Percentiles rank a stretch among this genome's conserved stretches.
These are phyloP conservation scores for Schizothorax lantsangensis DNA, from an alignment of 2,797 vertebrate genomes.

Conservation along the genomic window DNA sequence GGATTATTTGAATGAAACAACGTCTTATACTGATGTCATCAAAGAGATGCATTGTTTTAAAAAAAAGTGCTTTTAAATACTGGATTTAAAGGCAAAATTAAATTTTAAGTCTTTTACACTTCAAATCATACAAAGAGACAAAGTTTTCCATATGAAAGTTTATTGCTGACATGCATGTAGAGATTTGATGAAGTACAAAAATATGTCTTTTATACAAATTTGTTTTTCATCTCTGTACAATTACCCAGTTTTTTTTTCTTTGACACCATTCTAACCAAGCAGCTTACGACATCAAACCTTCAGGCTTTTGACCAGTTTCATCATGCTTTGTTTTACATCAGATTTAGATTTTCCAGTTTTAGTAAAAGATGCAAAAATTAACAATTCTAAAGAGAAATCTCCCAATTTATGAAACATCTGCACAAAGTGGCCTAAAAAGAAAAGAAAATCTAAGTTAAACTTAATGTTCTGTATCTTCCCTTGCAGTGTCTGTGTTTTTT, in stretches of 20 bases:
- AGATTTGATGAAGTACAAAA: constrained; percentile 97
- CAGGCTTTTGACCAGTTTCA: constrained; percentile 70
- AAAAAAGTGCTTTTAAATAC: not conserved
- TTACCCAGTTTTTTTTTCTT: constrained; percentile 73
- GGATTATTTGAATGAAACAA: not conserved
- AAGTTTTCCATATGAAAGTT: constrained; percentile 85
- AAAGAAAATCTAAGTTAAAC: constrained; percentile 8
- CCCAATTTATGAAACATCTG: constrained; percentile 54
- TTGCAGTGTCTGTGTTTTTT: constrained; percentile 40
- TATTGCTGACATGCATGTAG: constrained; percentile 99
- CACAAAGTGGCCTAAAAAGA: constrained; percentile 43
- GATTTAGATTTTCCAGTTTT: constrained; percentile 76
- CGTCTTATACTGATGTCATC: not conserved
- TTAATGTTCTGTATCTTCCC: constrained; percentile 2
- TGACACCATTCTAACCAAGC: constrained; percentile 79
- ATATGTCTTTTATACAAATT: constrained; percentile 98
- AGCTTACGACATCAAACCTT: constrained; percentile 77
- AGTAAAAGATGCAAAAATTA: constrained; percentile 66
- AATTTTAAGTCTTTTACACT: not conserved
- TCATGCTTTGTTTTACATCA: constrained; percentile 65
- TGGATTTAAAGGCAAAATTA: not conserved
- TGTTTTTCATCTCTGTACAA: constrained; percentile 86
- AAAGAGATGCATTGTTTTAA: not conserved
- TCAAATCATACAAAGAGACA: not conserved
- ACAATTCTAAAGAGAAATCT: constrained; percentile 39